phyloP scores from a whole-genome alignment of 2,113 vertebrate genomes.

The Tupaia chinensis region DNA sequence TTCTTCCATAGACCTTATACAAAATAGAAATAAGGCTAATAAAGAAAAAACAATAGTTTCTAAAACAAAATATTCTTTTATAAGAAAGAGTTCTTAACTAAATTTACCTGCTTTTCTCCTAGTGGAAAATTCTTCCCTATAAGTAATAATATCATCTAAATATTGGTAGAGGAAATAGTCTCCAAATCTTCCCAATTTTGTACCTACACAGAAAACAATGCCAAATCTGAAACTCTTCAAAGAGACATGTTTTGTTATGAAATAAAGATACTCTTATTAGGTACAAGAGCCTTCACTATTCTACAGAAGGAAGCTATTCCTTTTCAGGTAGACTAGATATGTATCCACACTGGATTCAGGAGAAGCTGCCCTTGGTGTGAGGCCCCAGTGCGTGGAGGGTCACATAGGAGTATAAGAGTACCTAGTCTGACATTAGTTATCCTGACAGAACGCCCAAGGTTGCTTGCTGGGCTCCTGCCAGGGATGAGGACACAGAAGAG shows the following conservation, averaged over 20 bases:
- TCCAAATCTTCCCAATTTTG: constrained; percentile 52
- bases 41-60: neutral
- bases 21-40: too few species aligned
- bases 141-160: constrained; percentile 20
- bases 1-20: too few species aligned
- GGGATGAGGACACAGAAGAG: neutral
- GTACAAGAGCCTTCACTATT: neutral
- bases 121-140: constrained; percentile 3
- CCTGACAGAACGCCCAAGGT: neutral
- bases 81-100: constrained; percentile 55
- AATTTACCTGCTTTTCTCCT: constrained; percentile 27
- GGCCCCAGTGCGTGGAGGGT: neutral
- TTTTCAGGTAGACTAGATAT: neutral
- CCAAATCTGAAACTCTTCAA: constrained; percentile 42
- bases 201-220: constrained; percentile 31
- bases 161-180: constrained; percentile 21
- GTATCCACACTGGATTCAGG: neutral
- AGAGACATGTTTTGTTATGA: neutral
- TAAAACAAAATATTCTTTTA: neutral
- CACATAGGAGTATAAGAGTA: neutral
- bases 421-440: neutral
- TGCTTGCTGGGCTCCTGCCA: neutral
- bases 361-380: neutral
- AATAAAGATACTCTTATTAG: neutral
- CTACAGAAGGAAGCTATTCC: constrained; percentile 27